Evolutionary conservation across 2,797 vertebrate species (phyloP).

Genomic region (Mustela erminea): DNA sequence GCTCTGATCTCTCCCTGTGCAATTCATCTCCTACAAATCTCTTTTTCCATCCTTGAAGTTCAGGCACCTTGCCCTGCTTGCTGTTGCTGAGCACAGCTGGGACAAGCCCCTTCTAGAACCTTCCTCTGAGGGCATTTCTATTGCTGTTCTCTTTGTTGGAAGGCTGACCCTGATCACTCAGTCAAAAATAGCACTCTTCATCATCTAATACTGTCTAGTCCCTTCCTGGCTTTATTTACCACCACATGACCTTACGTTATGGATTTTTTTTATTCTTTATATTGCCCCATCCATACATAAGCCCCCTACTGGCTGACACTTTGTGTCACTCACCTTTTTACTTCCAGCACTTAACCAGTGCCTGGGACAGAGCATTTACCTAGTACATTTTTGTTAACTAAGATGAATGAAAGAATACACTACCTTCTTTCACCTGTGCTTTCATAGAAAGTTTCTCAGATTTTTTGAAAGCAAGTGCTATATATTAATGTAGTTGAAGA

Average conservation of each 20-base stretch:
- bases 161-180: background rate
- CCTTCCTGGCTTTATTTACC: background rate
- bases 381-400: background rate
- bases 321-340: background rate
- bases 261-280: background rate
- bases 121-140: background rate
- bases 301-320: background rate
- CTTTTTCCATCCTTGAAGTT: background rate
- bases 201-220: background rate
- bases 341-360: background rate
- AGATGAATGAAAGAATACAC: background rate
- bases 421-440: background rate
- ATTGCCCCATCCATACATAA: background rate
- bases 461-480: background rate
- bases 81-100: background rate
- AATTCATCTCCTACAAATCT: background rate
- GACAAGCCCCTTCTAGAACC: background rate
- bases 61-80: background rate
- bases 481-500: background rate
- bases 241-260: background rate
- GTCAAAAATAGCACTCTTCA: background rate
- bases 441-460: background rate
- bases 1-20: background rate
- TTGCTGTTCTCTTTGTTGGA: background rate
- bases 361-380: background rate